Conservation (phyloP, 2,797 vertebrate genomes). For the Coregonus sp. region DNA sequence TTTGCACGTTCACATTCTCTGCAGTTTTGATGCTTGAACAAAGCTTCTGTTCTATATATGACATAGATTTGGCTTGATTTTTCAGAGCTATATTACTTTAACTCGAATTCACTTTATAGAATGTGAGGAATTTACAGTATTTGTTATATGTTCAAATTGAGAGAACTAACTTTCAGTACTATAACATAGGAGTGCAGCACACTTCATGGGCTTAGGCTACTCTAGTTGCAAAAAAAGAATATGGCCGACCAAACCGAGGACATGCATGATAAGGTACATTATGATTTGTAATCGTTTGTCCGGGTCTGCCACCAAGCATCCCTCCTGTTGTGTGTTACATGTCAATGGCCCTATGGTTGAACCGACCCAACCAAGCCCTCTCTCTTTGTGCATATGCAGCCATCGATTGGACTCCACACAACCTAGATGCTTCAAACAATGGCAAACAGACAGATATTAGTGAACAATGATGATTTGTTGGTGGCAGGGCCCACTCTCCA, state of each 20-base stretch:
- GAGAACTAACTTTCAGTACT: background rate
- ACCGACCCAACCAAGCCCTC: slow-evolving; percentile 1
- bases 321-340: slow-evolving; percentile 1
- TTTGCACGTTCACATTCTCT: too few relatives aligned
- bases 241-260: background rate
- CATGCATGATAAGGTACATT: background rate
- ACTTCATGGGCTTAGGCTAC: background rate
- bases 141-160: background rate
- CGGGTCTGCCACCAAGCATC: background rate
- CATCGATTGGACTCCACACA: slow-evolving; percentile 7
- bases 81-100: background rate
- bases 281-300: background rate
- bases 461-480: slow-evolving; percentile 16
- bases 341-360: background rate
- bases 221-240: background rate
- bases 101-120: background rate
- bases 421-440: slow-evolving; percentile 17
- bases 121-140: background rate
- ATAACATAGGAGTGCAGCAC: background rate
- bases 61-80: background rate
- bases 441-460: background rate
- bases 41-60: background rate
- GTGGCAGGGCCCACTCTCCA: background rate
- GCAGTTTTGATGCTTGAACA: background rate
- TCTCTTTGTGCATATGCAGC: slow-evolving; percentile 6